phyloP scores from a whole-genome alignment of 1,140 invertebrate genomes.

The Amyelois transitella region DNA sequence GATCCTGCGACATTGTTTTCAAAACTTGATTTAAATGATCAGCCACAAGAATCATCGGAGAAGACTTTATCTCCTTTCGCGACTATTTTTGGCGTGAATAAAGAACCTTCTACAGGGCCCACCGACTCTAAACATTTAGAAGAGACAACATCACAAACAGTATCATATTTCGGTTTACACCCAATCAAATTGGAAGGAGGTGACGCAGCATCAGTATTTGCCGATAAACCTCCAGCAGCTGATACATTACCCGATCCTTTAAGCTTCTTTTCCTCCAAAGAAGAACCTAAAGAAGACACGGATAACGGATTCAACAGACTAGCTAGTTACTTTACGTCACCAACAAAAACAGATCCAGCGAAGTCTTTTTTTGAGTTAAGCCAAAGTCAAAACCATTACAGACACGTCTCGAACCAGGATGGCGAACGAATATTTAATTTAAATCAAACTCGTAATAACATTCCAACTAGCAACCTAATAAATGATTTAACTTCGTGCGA shows the following conservation, averaged over 20 bases:
- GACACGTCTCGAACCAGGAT: conserved; percentile 25
- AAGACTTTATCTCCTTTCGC: conserved; percentile 1
- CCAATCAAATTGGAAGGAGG: background rate
- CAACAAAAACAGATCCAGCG: conserved; percentile 42
- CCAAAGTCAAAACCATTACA: conserved; percentile 63
- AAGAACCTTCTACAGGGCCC: background rate
- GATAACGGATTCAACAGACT: conserved; percentile 43
- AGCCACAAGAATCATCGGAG: conserved; percentile 2
- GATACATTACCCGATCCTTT: conserved; percentile 34
- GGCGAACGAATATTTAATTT: conserved; percentile 10
- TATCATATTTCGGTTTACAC: background rate
- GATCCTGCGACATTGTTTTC: background rate
- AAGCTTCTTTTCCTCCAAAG: conserved; percentile 34
- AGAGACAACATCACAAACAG: background rate
- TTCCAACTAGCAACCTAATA: conserved; percentile 35
- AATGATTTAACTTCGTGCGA: conserved; percentile 43
- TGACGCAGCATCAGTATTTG: background rate
- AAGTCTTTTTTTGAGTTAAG: conserved; percentile 73
- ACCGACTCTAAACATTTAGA: background rate
- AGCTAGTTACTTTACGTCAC: conserved; percentile 55
- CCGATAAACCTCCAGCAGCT: background rate
- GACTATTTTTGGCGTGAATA: background rate
- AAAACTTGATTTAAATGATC: background rate
- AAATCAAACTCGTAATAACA: conserved; percentile 14
- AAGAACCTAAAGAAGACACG: conserved; percentile 11